Base-by-base conservation (phyloP, 2,888 invertebrate genomes). In the Cephonodes hylas region DNA sequence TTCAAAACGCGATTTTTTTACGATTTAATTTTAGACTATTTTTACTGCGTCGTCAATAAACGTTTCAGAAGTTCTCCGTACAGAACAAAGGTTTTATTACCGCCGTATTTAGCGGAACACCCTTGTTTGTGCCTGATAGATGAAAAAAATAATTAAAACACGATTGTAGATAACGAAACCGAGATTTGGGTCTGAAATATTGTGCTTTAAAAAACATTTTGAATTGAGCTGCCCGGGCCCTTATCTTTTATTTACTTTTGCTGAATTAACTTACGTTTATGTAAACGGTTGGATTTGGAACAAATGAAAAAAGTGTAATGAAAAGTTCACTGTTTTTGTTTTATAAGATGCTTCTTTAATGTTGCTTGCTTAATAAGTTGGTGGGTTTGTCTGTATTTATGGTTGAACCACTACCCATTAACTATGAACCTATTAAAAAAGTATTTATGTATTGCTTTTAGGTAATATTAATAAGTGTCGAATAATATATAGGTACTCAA, bases 121-220 rank as follows among this genome's bases (percentile, higher is more conserved):
- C 67, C 68, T 61, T 69, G 68, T 71, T 73, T 67, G 72, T 76
- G 80, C 84, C 82, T 79, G 83, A 86, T 86, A 84, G 80, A 80
- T 79, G 73, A 75, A 79, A 76, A 74, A 74, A 79, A 84, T 84
- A 86, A 85, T 85, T 84, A 84, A 84, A 83, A 75, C 69, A 71
- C 71, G 70, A 71, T 78, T 74, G 64, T 66, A 80, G 85, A 86
- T 86, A 85, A 79, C 76, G 66, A 67, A 68, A 67, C 72, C 68
- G 66, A 66, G 71, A 71, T 72, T 73, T 64, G 67, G 72, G 68
- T 18, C 53, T 60, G 66, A 71, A 78, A 77, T 77, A 77, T 77
- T 75, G 78, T 72, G 67, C 70, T 68, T 76, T 75, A 74, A 77
- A 79, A 72, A 71, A 68, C 68, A 70, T 74, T 77, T 70, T 62